Base-by-base conservation (phyloP, 2,888 invertebrate species). In the Elmis aenea region DNA sequence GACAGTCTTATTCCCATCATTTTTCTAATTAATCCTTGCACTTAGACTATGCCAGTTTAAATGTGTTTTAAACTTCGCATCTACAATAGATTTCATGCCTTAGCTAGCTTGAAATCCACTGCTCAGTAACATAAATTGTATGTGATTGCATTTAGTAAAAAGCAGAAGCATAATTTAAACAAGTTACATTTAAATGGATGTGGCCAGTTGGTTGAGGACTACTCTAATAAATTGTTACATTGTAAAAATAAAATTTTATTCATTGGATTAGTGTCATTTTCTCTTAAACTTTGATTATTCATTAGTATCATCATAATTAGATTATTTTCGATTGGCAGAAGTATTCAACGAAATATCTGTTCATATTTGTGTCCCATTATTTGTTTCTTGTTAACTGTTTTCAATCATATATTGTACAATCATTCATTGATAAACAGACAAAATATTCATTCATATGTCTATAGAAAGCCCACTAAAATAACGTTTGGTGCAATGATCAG, bases 81-180 rank as follows among this genome's bases (percentile, higher is more conserved):
- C 30, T 38, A 24, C 33, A 33, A 38, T 33, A 38, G 23, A 28
- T 28, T n/a, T 29, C 23, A 29, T 38, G 38, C 33, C 38, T 32
- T 39, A 33, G 37, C 28, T 28, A 29, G 42, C 42, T 42, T 42
- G 33, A 28, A 26, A 37, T 28, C 30, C 23, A 33, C 36, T 42
- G 38, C 42, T 42, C 38, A 38, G 37, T 30, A 42, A 42, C 37
- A 33, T 38, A 42, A 42, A 34, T 38, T 42, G 31, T 42, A 42
- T 42, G 42, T 42, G 42, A 42, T 38, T 42, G 42, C 42, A 37
- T 42, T 42, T 42, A 42, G 42, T 38, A 37, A 36, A 33, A 22
- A 13, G n/a, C n/a, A n/a, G n/a, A n/a, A n/a, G n/a, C n/a, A n/a
- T n/a, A 38, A 38, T 24, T 24, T 33, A 14, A 12, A 28, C 20